Percentiles rank a stretch among this genome's conserved stretches.
Evolutionary conservation across 1,140 invertebrate species (phyloP).

Genomic region (Drosophila pandora): DNA sequence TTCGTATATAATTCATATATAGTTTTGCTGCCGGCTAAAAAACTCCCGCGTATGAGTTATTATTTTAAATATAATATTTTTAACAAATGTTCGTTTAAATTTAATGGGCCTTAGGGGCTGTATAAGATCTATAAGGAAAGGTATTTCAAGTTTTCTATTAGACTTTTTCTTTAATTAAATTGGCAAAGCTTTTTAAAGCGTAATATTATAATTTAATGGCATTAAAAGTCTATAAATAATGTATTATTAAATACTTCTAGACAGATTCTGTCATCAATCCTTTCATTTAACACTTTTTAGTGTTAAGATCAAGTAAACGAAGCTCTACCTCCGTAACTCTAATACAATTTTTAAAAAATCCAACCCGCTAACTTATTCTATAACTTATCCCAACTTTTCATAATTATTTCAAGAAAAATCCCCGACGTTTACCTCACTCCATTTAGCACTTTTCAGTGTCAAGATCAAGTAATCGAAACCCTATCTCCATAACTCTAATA

Average conservation of each 20-base stretch:
- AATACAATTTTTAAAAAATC: slow-evolving; percentile 6
- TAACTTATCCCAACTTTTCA: too few relatives aligned
- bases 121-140: slow-evolving; percentile 3
- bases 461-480: slow-evolving; percentile 4
- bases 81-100: slow-evolving; percentile 38
- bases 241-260: too few relatives aligned
- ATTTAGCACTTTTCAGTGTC: slow-evolving; percentile 15
- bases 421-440: too few relatives aligned
- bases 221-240: too few relatives aligned
- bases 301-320: slow-evolving; percentile 8
- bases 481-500: background rate
- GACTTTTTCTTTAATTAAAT: too few relatives aligned
- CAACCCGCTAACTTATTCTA: background rate
- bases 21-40: slow-evolving; percentile 36
- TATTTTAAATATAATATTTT: slow-evolving; percentile 42
- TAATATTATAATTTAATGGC: too few relatives aligned
- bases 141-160: too few relatives aligned
- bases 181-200: too few relatives aligned
- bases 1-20: slow-evolving; percentile 40
- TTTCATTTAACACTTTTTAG: too few relatives aligned
- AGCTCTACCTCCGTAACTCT: background rate
- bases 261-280: too few relatives aligned
- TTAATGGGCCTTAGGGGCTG: slow-evolving; percentile 13
- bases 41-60: slow-evolving; percentile 35
- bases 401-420: too few relatives aligned